A percentile compares a stretch with the other conserved stretches of the same genome.
phyloP scores from a whole-genome alignment of 1,140 invertebrate genomes.

The Penaeus chinensis region DNA sequence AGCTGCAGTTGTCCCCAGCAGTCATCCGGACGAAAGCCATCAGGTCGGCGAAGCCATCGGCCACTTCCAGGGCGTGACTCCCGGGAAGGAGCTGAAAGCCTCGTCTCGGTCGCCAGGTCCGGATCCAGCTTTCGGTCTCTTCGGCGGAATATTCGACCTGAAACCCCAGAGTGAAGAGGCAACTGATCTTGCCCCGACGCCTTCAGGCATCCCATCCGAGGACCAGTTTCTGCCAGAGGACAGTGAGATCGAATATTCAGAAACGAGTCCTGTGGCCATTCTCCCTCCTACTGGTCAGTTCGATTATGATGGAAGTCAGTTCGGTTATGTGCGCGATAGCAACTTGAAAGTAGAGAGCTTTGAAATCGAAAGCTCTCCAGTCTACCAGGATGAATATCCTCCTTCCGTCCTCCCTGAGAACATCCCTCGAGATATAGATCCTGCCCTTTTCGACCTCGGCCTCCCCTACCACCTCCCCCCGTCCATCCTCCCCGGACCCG shows the following conservation, averaged over 20 bases:
- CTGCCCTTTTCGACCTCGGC: slow-evolving; percentile 34
- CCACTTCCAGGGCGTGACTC: slow-evolving; percentile 56
- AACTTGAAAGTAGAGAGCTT: neutral
- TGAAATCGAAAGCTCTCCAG: too few relatives aligned
- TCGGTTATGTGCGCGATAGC: neutral
- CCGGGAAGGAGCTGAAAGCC: slow-evolving; percentile 7
- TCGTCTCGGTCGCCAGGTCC: slow-evolving; percentile 19
- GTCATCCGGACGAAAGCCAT: slow-evolving; percentile 3
- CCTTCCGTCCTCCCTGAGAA: slow-evolving; percentile 35
- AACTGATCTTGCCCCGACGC: neutral
- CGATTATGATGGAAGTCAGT: neutral
- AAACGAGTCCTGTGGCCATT: slow-evolving; percentile 27
- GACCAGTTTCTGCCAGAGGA: slow-evolving; percentile 9
- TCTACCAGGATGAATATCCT: too few relatives aligned
- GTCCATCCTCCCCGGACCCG: slow-evolving; percentile 15
- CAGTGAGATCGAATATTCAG: slow-evolving; percentile 35
- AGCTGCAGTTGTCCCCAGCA: slow-evolving; percentile 3
- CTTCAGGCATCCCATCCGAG: neutral
- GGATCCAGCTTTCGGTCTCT: slow-evolving; percentile 40
- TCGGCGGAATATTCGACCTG: slow-evolving; percentile 27
- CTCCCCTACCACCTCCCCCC: slow-evolving; percentile 44
- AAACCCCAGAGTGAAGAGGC: neutral
- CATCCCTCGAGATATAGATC: slow-evolving; percentile 51
- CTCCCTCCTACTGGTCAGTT: slow-evolving; percentile 7
- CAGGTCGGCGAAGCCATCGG: slow-evolving; percentile 53